phyloP scores from a whole-genome alignment of 2,888 invertebrate genomes.

The Diloba caeruleocephala region DNA sequence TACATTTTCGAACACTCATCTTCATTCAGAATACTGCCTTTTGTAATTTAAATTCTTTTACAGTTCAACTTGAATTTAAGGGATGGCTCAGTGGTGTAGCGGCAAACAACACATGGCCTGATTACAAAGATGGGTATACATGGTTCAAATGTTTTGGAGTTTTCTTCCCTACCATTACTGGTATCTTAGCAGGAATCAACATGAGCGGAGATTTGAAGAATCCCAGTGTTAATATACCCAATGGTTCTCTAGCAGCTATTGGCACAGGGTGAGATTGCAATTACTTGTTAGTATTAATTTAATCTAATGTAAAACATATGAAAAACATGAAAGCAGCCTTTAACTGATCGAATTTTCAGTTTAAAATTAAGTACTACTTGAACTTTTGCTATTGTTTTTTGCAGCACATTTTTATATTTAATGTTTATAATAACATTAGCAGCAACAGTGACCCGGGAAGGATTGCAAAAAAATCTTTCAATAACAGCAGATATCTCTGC shows the following conservation, averaged over 20 bases:
- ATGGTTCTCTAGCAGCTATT: slow-evolving; percentile 97
- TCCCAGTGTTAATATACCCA: slow-evolving; percentile 97
- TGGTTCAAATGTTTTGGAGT: slow-evolving; percentile 99
- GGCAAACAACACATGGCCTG: slow-evolving; percentile 94
- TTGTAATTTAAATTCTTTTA: slow-evolving; percentile 5
- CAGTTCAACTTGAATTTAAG: slow-evolving; percentile 90
- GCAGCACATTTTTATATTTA: slow-evolving; percentile 95
- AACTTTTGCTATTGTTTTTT: slow-evolving; percentile 55
- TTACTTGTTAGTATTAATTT: neutral
- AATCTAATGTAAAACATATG: too few relatives aligned
- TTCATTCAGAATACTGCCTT: too few relatives aligned
- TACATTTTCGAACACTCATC: too few relatives aligned
- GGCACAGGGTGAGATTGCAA: slow-evolving; percentile 92
- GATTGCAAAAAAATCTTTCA: slow-evolving; percentile 94
- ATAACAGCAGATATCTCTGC: slow-evolving; percentile 97
- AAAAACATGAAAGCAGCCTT: too few relatives aligned
- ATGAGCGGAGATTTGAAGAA: slow-evolving; percentile 99
- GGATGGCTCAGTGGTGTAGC: slow-evolving; percentile 96
- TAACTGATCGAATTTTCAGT: too few relatives aligned
- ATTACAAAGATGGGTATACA: slow-evolving; percentile 93
- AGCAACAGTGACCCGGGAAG: slow-evolving; percentile 93
- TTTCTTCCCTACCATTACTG: slow-evolving; percentile 99
- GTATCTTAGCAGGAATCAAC: slow-evolving; percentile 98
- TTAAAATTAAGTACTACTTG: too few relatives aligned
- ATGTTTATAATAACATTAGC: slow-evolving; percentile 97